These are phyloP conservation scores for Prionace glauca DNA, from an alignment of 2,797 vertebrate species.

Conservation along the genomic window DNA sequence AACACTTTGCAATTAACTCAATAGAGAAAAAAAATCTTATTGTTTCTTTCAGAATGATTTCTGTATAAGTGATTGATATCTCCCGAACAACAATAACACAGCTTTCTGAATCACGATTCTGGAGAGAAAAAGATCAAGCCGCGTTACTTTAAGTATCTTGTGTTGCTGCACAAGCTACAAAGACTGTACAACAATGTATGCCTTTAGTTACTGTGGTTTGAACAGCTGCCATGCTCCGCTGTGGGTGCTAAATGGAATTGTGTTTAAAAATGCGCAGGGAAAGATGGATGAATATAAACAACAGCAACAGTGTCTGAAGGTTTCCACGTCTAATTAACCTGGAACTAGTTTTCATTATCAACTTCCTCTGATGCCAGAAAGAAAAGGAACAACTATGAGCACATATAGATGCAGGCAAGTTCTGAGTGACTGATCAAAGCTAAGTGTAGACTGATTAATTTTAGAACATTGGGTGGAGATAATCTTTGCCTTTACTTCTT, in stretches of 20 bases:
- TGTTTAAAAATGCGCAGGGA: background rate
- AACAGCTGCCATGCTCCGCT: background rate
- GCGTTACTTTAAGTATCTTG: background rate
- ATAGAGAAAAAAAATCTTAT: background rate
- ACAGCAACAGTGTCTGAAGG: conserved; percentile 2
- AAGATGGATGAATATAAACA: background rate
- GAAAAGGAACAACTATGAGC: background rate
- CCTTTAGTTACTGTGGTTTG: background rate
- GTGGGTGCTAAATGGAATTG: background rate
- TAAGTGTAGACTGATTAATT: background rate
- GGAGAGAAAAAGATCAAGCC: background rate
- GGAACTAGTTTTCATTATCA: conserved; percentile 18
- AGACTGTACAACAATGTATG: background rate
- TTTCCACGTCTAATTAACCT: background rate
- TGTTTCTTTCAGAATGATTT: background rate
- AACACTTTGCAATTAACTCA: background rate
- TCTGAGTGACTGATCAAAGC: conserved; percentile 20
- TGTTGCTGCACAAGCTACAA: background rate
- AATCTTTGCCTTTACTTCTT: background rate
- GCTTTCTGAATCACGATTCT: background rate
- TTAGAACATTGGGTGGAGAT: conserved; percentile 14
- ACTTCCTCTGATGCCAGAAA: conserved; percentile 13
- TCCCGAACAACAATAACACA: background rate
- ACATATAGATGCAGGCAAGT: background rate
- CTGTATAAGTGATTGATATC: background rate